Base-by-base conservation (phyloP, 2,113 vertebrate species). In the Rhea pennata region DNA sequence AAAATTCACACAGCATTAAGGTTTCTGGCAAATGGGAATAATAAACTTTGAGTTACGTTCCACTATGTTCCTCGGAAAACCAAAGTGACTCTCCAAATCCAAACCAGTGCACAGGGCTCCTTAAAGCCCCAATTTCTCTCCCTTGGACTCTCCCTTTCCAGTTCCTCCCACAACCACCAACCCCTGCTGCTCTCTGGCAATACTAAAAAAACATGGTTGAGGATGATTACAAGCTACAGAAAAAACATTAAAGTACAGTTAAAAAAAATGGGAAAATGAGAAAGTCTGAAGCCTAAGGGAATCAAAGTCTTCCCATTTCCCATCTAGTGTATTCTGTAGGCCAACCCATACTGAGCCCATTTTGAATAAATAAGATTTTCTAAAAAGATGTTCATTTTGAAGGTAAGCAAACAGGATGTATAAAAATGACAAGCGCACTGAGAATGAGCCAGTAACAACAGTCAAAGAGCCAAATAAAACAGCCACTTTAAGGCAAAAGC, bases 331-430 rank as follows among this genome's bases (percentile, higher is more conserved):
- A 22, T 39, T 84, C 70, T 5, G 27, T 19, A 92, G 69, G 20
- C 12, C 33, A 67, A 67, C 33, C n/a, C 12, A 27, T n/a, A 8
- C 13, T 64, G 3, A 93, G 90, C 11, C 14, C 73, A 85, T 59
- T 69, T 77, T 89, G 27, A 92, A 88, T 51, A 93, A 88, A 93
- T 7, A 69, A 22, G 62, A 64, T 85, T 95, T 93, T 93, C 70
- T 93, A 73, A 90, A 96, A 88, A 87, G 87, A 90, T 96, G 83
- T 72, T 96, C 3, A 95, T 91, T 92, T 91, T 86, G 90, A 96
- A 97, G 88, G 96, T 95, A 97, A 96, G 90, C 84, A 97, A 97
- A 95, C 95, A 97, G 97, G 94, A 97, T 95, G 84, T 33, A 90
- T 84, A 92, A 95, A 96, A 95, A 95, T 85, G 33, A 97, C 91